A percentile compares a stretch with the other conserved stretches of the same genome.
Evolutionary conservation across 2,113 vertebrate species (phyloP).

Genomic region (Daubentonia madagascariensis): DNA sequence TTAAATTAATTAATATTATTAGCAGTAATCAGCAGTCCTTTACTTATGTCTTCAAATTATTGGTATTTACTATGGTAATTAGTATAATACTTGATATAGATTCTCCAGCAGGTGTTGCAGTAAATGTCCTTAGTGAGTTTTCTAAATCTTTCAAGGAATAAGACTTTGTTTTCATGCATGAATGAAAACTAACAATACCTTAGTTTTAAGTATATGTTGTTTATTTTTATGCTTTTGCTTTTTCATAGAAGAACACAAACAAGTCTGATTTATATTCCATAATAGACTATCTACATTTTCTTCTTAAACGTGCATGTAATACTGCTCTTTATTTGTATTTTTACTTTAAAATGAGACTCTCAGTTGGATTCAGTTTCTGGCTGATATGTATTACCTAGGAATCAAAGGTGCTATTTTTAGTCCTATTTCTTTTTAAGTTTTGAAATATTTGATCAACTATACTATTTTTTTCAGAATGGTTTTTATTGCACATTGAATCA

Average conservation of each 20-base stretch:
- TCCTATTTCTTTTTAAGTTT: background rate
- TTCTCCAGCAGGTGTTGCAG: background rate
- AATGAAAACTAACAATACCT: background rate
- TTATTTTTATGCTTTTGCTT: background rate
- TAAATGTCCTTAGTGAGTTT: background rate
- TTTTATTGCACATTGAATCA: background rate
- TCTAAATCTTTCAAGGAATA: background rate
- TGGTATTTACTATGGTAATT: background rate
- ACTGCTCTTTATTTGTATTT: background rate
- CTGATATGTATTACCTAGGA: background rate
- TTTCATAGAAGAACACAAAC: background rate
- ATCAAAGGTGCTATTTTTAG: background rate
- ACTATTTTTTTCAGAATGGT: background rate
- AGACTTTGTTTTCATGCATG: background rate
- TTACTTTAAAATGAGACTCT: background rate
- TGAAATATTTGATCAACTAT: background rate
- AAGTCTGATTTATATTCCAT: background rate
- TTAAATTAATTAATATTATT: background rate
- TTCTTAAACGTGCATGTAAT: background rate
- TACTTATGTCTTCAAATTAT: slow-evolving; percentile 13
- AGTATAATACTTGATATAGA: background rate
- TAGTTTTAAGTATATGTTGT: background rate
- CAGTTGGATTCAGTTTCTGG: background rate
- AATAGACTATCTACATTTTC: background rate
- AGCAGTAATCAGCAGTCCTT: background rate